phyloP scores from a whole-genome alignment of 2,888 invertebrate species.

The Trissoscelio sp. region DNA sequence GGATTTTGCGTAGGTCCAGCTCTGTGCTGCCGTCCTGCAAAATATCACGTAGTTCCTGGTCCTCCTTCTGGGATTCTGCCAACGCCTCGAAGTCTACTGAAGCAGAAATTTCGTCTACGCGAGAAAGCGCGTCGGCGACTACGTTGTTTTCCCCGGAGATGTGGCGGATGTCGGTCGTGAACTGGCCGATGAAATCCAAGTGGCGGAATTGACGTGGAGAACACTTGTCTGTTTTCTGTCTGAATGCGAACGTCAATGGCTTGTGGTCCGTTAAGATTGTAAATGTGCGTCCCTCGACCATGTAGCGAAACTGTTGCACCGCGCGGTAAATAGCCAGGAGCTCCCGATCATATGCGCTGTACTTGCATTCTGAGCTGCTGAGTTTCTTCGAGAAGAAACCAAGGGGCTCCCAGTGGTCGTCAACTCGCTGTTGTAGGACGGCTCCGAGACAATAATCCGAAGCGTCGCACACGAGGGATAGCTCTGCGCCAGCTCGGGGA shows the following conservation, averaged over 20 bases:
- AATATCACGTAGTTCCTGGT: not conserved
- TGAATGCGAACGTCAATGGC: slow-evolving; percentile 37
- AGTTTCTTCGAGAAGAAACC: slow-evolving; percentile 24
- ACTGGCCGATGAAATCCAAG: too few relatives aligned
- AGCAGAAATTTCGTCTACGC: not conserved
- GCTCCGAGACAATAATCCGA: slow-evolving; percentile 5
- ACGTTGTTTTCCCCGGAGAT: slow-evolving; percentile 7
- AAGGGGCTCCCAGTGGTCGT: slow-evolving; percentile 65
- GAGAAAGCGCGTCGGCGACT: not conserved
- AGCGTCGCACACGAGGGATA: not conserved
- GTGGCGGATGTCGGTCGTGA: not conserved
- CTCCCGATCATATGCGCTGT: slow-evolving; percentile 52
- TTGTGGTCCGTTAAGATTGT: slow-evolving; percentile 59
- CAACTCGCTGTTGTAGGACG: slow-evolving; percentile 1
- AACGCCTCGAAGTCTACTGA: not conserved
- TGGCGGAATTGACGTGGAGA: not conserved
- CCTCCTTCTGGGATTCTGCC: not conserved
- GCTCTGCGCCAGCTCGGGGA: not conserved
- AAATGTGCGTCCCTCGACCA: slow-evolving; percentile 65
- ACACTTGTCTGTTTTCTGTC: slow-evolving; percentile 14
- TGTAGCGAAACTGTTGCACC: slow-evolving; percentile 69
- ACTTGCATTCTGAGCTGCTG: not conserved
- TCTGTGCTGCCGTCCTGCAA: not conserved
- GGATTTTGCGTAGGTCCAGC: not conserved
- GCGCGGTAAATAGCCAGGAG: slow-evolving; percentile 71